Evolutionary conservation across 2,797 vertebrate species (phyloP), one percentile per base, ranked within the genome.

Genomic region (Syngnathus acus): DNA sequence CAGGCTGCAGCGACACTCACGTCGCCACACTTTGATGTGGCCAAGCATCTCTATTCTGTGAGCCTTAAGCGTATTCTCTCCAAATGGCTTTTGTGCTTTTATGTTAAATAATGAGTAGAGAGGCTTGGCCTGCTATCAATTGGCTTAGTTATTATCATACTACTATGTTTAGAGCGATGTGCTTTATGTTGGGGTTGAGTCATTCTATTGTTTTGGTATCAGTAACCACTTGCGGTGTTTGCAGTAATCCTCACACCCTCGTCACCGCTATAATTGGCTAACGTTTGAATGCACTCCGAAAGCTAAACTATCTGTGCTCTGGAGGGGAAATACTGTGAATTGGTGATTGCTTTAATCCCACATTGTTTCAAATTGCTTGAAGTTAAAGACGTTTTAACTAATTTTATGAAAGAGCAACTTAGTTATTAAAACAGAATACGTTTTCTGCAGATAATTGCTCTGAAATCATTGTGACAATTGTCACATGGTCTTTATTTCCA

Each of bases 11-110:
- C 72, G 63, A 37, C 64, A 76, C 67, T 68, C 65, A 53, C 19
- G 32, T 50, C 70, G 71, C 58, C 42, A 1, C 21, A 62, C 77
- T 81, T 84, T 88, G 53, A 79, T 86, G 78, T 87, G 87, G 85
- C 54, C 51, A n/a, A 54, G 21, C 66, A 2, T 79, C 61, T 70
- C 66, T 66, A 70, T 73, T 71, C 65, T 66, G 65, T 53, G 48
- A 70, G 64, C 78, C 68, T 79, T 65, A 45, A 81, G 68, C 76
- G 69, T 74, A 76, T 80, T 84, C 73, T 73, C 66, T 78, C 60
- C 62, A 72, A 85, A 80, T 72, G 75, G 67, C 68, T 58, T 65
- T 73, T 57, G 73, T 77, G 82, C 77, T 78, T 84, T 82, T 70
- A 71, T 72, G 72, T 80, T 61, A 83, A 84, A 82, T 75, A 70